These are phyloP conservation scores for Sisor rabdophorus DNA, from an alignment of 2,113 vertebrate species.

Conservation along the genomic window DNA sequence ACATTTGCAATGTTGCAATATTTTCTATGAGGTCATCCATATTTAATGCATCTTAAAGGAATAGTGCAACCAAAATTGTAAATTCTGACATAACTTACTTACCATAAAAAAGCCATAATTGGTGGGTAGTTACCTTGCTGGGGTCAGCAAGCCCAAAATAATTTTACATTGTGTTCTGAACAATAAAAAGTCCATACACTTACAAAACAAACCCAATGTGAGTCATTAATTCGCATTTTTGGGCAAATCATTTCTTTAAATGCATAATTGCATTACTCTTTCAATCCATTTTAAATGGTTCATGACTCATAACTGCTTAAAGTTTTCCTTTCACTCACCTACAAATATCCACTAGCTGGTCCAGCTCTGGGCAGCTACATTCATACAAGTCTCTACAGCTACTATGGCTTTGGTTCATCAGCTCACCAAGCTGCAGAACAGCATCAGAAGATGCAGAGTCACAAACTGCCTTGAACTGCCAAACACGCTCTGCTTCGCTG, in stretches of 20 bases:
- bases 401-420: slow-evolving; percentile 90
- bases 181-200: no score
- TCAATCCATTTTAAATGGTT: not conserved
- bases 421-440: slow-evolving; percentile 77
- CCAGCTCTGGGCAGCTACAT: slow-evolving; percentile 92
- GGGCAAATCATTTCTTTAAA: not conserved
- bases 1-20: not conserved
- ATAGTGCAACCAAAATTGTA: no score
- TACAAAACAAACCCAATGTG: no score
- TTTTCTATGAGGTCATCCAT: not conserved
- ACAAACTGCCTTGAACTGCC: slow-evolving; percentile 83
- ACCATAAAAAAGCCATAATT: no score
- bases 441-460: slow-evolving; percentile 69
- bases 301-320: not conserved
- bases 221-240: no score
- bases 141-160: no score
- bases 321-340: slow-evolving; percentile 74
- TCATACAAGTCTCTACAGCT: slow-evolving; percentile 94
- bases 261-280: not conserved
- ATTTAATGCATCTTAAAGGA: not conserved
- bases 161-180: no score
- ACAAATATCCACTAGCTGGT: slow-evolving; percentile 89
- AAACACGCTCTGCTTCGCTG: slow-evolving; percentile 84
- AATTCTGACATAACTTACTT: no score
- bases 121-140: no score